Base-by-base conservation (phyloP, 2,888 invertebrate genomes). In the Chymomyza fuscimana region DNA sequence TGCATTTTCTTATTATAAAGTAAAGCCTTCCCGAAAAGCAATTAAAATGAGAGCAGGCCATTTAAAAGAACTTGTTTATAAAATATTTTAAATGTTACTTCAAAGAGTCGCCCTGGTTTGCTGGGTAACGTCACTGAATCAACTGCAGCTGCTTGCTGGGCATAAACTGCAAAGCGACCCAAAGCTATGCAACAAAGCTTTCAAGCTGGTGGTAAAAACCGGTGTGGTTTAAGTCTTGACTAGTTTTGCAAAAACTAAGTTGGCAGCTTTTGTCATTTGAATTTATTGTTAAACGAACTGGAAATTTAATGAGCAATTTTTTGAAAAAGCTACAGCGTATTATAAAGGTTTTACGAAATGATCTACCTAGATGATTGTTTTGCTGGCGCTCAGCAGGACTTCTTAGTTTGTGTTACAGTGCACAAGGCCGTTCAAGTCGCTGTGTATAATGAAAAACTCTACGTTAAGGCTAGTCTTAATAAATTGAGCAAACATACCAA, bases 381-480 rank as follows among this genome's bases (percentile, higher is more conserved):
- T 65, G 78, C 86, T 5, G 89, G 90, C 51, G 73, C 89, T 0
- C 70, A 77, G 4, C 92, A 93, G 77, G 91, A 92, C 22, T 94
- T 93, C 88, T 90, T 96, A 89, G 92, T 96, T 72, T 94, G 94
- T 74, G 92, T 95, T 1, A 94, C 94, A 9, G 91, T 96, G 46
- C 91, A 95, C 62, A 95, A 96, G 91, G 95, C 94, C 0, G 93
- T 93, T 65, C 92, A 94, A 86, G 92, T 94, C 63, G 91, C 92
- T 3, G 90, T 92, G 70, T 91, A 92, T 51, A 93, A 93, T 79
- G 92, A 92, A 69, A 93, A 94, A 80, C 93, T 95, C 0, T 94
- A 94, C 80, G 95, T 95, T 0, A 92, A 94, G 12, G 92, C 95
- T 0, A 93, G 92, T 71, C 91, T 96, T 6, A 94, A 94, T 4